Evolutionary conservation across 2,113 vertebrate genomes (phyloP), one percentile per base, ranked within the genome.

Genomic region (Osmerus eperlanus): DNA sequence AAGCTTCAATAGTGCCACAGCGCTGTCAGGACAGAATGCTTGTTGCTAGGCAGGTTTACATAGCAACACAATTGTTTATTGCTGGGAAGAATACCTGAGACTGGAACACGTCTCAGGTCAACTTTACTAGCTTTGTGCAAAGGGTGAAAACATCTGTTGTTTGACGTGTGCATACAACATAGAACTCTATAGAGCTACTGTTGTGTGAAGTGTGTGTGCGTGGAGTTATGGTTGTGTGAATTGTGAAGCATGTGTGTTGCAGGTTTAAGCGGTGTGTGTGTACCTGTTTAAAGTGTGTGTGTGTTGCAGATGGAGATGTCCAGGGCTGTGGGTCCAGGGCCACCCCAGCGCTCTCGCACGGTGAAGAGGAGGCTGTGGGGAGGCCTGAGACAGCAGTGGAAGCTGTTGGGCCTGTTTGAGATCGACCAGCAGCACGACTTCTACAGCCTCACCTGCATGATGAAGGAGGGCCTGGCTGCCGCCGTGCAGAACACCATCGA

Each of bases 341-440:
- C 23, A 23, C 23, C 12, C 1, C 70, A 62, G 15, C 36, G 2
- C 15, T 69, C 81, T 0, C 71, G 69, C 18, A 64, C 78, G 0
- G 8, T 74, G 18, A 91, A 88, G 77, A 82, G 82, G 68, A 77
- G 72, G 68, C 58, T 88, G 60, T 91, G 96, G 81, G 91, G 90
- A 71, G 88, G 88, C 1, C 71, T 95, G 16, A 85, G 91, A 63
- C 91, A 94, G 67, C 92, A 92, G 71, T 95, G 94, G 90, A 91
- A 90, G 16, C 88, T 94, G n/a, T 75, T 95, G 19, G 95, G 95
- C 15, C 80, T 97, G 71, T 96, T 96, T 83, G 94, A 96, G 86
- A 94, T 97, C 1, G 86, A 92, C 65, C 82, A 87, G 2, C 85
- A 91, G 19, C 95, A 97, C 0, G 92, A 95, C 77, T 92, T 94